Conservation (phyloP, 2,113 vertebrate species). For the Zootoca vivipara region DNA sequence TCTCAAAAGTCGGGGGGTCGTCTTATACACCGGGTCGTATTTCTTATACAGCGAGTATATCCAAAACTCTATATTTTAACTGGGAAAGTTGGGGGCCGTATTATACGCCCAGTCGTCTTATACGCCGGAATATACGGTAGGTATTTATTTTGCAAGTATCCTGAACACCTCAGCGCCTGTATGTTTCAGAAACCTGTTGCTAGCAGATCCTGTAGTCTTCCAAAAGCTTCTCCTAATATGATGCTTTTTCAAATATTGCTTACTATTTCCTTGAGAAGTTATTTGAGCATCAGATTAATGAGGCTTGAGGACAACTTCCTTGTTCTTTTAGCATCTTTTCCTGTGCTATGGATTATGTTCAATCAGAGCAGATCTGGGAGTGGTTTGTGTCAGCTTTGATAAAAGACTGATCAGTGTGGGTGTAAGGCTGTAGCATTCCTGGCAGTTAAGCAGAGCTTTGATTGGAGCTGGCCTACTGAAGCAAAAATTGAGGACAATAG, state of each 20-base stretch:
- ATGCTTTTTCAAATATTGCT: not conserved
- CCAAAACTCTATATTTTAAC: no score
- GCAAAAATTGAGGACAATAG: not conserved
- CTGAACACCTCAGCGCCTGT: not conserved
- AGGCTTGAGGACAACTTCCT: not conserved
- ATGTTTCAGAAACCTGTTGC: not conserved
- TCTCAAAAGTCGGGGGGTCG: no score
- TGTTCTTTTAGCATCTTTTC: not conserved
- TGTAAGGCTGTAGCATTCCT: not conserved
- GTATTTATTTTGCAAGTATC: not conserved
- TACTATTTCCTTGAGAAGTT: not conserved
- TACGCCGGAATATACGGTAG: no score
- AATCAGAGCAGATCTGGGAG: not conserved
- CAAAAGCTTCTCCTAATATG: not conserved
- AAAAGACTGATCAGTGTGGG: not conserved
- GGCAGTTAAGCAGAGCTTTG: not conserved
- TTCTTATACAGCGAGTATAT: no score
- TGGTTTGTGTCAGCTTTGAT: not conserved
- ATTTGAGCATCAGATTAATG: not conserved
- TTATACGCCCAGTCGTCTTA: no score
- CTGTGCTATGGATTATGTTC: not conserved
- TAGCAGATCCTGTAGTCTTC: not conserved
- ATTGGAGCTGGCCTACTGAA: not conserved
- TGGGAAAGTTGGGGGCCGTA: no score
- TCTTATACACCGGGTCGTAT: no score